Evolutionary conservation across 2,888 invertebrate species (phyloP).

Genomic region (Hyppa rectilinea): DNA sequence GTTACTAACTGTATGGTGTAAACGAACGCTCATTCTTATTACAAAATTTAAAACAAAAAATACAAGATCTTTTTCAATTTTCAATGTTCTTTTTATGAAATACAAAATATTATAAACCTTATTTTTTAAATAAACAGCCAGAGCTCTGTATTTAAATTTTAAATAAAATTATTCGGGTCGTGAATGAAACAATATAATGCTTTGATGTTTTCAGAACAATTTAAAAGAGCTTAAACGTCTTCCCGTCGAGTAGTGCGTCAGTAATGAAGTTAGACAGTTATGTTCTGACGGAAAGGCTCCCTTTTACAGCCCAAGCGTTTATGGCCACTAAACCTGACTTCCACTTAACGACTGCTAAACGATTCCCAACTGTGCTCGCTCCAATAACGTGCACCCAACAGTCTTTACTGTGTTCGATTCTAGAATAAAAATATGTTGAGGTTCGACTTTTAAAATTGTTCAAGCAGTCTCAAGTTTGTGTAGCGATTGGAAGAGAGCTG

Average conservation of each 20-base stretch:
- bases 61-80: too few relatives aligned
- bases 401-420: conserved; percentile 63
- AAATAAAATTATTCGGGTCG: conserved; percentile 22
- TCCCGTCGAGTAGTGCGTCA: conserved; percentile 62
- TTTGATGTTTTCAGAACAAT: conserved; percentile 67
- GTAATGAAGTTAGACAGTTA: conserved; percentile 84
- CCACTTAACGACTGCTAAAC: conserved; percentile 79
- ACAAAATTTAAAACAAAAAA: not conserved
- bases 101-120: not conserved
- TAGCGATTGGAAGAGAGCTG: conserved; percentile 22
- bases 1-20: not conserved
- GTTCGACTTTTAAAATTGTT: conserved; percentile 37
- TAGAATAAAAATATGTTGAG: conserved; percentile 55
- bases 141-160: conserved; percentile 9
- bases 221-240: conserved; percentile 65
- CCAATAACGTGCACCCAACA: conserved; percentile 68
- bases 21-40: not conserved
- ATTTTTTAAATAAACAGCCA: not conserved
- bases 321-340: conserved; percentile 83
- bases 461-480: conserved; percentile 30
- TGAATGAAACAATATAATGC: conserved; percentile 39
- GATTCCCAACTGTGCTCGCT: conserved; percentile 73
- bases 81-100: not conserved
- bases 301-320: conserved; percentile 82
- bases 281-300: conserved; percentile 71